A percentile compares a stretch with the other conserved stretches of the same genome.
phyloP scores from a whole-genome alignment of 2,113 vertebrate species.

The Heloderma charlesbogerti region DNA sequence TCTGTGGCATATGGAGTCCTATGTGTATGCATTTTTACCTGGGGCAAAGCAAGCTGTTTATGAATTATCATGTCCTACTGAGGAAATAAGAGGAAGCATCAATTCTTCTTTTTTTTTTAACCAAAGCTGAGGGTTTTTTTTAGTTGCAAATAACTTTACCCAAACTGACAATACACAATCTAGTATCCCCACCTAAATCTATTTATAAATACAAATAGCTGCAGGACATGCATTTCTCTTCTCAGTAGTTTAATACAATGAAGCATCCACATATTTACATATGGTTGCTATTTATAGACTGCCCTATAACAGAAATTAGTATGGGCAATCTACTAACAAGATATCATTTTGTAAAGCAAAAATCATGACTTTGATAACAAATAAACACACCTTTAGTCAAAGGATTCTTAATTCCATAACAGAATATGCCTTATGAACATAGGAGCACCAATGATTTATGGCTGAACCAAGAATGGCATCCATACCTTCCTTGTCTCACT shows the following conservation, averaged over 20 bases:
- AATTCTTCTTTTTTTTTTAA: conserved; percentile 49
- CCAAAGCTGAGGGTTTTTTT: conserved; percentile 10
- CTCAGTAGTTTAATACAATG: conserved; percentile 10
- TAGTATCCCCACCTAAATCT: background rate
- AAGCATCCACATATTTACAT: conserved; percentile 39
- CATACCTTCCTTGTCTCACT: background rate
- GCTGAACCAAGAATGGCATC: background rate
- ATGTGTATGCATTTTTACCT: background rate
- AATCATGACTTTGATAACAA: background rate
- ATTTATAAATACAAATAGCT: conserved; percentile 36
- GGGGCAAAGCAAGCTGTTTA: conserved; percentile 45
- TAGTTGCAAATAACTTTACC: conserved; percentile 4
- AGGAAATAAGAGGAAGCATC: conserved; percentile 32
- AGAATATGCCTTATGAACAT: background rate
- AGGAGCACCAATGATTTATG: background rate
- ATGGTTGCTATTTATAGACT: background rate
- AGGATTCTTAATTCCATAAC: background rate
- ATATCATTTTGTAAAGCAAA: background rate
- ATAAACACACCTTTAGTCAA: background rate
- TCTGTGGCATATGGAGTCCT: conserved; percentile 32
- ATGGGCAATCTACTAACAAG: background rate
- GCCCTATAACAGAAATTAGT: background rate
- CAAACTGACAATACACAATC: background rate
- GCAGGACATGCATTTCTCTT: background rate
- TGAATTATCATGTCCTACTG: conserved; percentile 39